Evolutionary conservation across 1,140 invertebrate genomes (phyloP).

Genomic region (Drosophila pruinosa): DNA sequence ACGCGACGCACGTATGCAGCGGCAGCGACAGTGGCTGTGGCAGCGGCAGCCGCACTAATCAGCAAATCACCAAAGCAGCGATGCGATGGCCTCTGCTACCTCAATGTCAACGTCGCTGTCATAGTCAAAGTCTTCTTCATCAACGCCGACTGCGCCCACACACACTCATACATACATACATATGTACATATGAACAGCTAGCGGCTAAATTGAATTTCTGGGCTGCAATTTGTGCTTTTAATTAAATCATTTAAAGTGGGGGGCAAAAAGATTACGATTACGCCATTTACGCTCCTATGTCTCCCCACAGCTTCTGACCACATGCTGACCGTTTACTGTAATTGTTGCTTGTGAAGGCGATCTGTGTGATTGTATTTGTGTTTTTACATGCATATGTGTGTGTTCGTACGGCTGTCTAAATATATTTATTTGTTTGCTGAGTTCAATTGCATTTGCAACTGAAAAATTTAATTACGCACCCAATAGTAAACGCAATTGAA

Average conservation of each 20-base stretch:
- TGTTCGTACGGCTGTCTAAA: too few relatives aligned
- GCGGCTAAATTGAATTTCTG: conserved; percentile 72
- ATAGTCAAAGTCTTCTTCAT: not conserved
- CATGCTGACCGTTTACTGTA: conserved; percentile 20
- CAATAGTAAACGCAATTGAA: conserved; percentile 62
- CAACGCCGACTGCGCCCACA: conserved; percentile 23
- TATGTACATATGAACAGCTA: conserved; percentile 24
- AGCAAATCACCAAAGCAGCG: conserved; percentile 2
- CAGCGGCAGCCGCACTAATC: not conserved
- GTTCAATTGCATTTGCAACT: conserved; percentile 36
- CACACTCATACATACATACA: too few relatives aligned
- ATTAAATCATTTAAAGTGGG: conserved; percentile 75
- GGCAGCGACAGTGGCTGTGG: not conserved
- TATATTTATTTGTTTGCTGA: conserved; percentile 21
- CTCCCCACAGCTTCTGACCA: not conserved
- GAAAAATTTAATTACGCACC: conserved; percentile 67
- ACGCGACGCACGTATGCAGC: conserved; percentile 41
- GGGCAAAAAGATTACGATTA: conserved; percentile 80
- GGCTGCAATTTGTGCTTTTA: conserved; percentile 71
- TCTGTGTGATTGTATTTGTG: conserved; percentile 6
- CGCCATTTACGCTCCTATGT: conserved; percentile 55
- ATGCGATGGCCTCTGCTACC: conserved; percentile 30
- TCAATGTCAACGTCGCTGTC: conserved; percentile 44
- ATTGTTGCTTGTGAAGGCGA: conserved; percentile 1
- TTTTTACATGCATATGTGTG: not conserved